Evolutionary conservation across 2,888 invertebrate genomes (phyloP).

Genomic region (Tenthredo distinguenda): DNA sequence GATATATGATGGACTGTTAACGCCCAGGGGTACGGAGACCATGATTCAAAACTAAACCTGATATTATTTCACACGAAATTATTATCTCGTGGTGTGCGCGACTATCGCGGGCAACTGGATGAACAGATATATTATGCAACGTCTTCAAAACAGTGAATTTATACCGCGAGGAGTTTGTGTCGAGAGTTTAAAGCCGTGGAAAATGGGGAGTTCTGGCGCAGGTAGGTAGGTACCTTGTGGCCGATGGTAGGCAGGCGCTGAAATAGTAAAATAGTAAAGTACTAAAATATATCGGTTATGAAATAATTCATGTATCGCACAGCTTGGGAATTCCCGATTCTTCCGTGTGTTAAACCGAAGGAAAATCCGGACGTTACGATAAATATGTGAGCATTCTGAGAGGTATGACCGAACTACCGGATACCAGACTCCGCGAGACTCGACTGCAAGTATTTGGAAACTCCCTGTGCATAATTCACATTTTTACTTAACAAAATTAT

Average conservation of each 20-base stretch:
- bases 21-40: not conserved
- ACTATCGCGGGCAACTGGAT: not conserved
- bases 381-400: conserved; percentile 46
- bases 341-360: conserved; percentile 10
- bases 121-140: not conserved
- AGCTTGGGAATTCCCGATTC: conserved; percentile 32
- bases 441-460: not conserved
- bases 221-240: not conserved
- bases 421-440: conserved; percentile 2
- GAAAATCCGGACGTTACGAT: conserved; percentile 44
- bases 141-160: not conserved
- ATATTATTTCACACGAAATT: conserved; percentile 10
- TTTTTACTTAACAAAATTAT: conserved; percentile 1
- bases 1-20: conserved; percentile 1
- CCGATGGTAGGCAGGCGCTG: not conserved
- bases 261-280: conserved; percentile 37
- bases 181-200: not conserved
- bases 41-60: not conserved
- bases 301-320: conserved; percentile 43
- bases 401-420: conserved; percentile 9
- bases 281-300: conserved; percentile 11
- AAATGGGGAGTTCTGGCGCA: not conserved
- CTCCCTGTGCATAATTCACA: not conserved
- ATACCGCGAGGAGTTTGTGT: not conserved
- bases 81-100: not conserved